These are phyloP conservation scores for Platycercus adscitus DNA, from an alignment of 2,113 vertebrate genomes.

Conservation along the genomic window DNA sequence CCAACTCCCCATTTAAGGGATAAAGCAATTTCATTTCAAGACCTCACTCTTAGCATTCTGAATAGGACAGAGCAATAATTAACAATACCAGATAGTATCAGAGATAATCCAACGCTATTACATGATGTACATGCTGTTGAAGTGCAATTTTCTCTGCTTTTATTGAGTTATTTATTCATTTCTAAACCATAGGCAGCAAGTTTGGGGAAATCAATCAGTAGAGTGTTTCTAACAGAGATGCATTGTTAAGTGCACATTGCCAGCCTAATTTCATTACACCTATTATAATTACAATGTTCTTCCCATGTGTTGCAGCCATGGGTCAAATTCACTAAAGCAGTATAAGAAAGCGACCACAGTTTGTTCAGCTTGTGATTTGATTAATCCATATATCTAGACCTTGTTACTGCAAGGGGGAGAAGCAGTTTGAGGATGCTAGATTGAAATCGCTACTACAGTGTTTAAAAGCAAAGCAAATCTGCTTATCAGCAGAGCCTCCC, in stretches of 20 bases:
- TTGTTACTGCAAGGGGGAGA: not conserved
- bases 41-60: not conserved
- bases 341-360: not conserved
- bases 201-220: not conserved
- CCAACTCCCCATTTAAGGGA: not conserved
- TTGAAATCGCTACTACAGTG: not conserved
- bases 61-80: not conserved
- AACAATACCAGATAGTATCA: not conserved
- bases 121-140: not conserved
- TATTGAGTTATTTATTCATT: not conserved
- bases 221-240: not conserved
- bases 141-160: not conserved
- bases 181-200: not conserved
- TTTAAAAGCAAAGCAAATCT: constrained; percentile 40
- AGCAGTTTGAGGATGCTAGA: not conserved
- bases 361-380: not conserved
- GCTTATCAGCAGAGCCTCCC: not conserved
- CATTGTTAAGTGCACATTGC: not conserved
- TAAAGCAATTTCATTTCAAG: not conserved
- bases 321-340: not conserved
- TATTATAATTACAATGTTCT: not conserved
- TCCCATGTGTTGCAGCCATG: not conserved
- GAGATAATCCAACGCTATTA: not conserved
- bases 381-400: not conserved
- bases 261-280: constrained; percentile 5